Evolutionary conservation across 2,113 vertebrate genomes (phyloP).

Genomic region (Atrichornis clamosus): DNA sequence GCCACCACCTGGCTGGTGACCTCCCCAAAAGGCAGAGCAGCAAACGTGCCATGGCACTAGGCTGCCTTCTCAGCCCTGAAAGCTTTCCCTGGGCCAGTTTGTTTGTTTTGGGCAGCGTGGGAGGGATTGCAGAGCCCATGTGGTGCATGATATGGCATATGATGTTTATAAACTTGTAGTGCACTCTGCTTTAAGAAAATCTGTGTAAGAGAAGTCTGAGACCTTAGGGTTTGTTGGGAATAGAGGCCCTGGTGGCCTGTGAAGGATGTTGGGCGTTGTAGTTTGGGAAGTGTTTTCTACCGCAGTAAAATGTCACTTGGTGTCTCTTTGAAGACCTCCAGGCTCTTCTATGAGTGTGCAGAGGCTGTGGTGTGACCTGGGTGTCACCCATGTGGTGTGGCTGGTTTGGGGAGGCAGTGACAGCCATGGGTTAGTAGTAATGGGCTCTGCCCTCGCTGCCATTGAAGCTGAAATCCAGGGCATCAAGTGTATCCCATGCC

Average conservation of each 20-base stretch:
- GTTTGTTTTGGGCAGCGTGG: not conserved
- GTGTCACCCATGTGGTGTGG: fast-evolving
- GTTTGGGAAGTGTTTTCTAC: not conserved
- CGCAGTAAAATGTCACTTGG: not conserved
- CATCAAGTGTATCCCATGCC: not conserved
- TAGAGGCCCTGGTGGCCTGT: not conserved
- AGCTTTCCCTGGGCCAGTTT: not conserved
- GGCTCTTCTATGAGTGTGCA: fast-evolving
- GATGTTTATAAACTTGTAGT: not conserved
- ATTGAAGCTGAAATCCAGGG: not conserved
- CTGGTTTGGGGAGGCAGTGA: not conserved
- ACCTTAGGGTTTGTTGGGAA: not conserved
- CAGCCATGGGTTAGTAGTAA: fast-evolving
- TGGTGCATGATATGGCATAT: fast-evolving
- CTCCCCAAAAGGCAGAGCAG: not conserved
- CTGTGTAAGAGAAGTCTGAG: not conserved
- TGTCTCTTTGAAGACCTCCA: not conserved
- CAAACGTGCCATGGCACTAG: not conserved
- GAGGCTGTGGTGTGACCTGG: not conserved
- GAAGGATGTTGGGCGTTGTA: not conserved
- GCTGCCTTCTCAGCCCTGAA: not conserved
- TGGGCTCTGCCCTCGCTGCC: fast-evolving
- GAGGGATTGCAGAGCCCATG: not conserved
- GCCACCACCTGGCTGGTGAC: not conserved
- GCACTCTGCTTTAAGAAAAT: not conserved